Base-by-base conservation (phyloP, 2,113 vertebrate genomes). In the Oryzias javanicus region DNA sequence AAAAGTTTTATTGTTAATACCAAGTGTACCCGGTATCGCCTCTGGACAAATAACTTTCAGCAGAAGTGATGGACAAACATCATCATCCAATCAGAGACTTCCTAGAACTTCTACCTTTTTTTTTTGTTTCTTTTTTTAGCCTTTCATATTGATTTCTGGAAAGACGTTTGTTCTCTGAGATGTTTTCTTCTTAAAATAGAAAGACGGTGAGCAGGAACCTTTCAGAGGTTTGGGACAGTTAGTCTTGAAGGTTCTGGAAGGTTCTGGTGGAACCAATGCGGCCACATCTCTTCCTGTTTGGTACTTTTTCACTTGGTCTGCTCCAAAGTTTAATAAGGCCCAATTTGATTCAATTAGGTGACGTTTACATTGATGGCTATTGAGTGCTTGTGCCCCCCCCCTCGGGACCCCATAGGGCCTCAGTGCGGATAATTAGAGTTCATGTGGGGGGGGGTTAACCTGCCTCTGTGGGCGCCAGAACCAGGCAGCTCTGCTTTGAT, bases 341-440 rank as follows among this genome's bases (percentile, higher is more conserved):
- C 76, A 87, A 85, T 88, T 88, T 81, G 75, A 77, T 64, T 79
- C 84, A 85, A 83, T 88, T 88, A 89, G 77, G 61, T 40, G 49
- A 53, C 74, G 72, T 84, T 89, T 86, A 82, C 84, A 80, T 86
- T 85, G 82, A 89, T 71, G 67, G 70, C 68, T 84, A 84, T 82
- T 74, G 85, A 83, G 65, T 4, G 78, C 53, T 72, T 70, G 65
- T 59, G 67, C 74, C 48, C 54, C 58, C 74, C 78, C 25, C 22
- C 63, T 55, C 42, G 86, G 79, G 73, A 72, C 83, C 69, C 71
- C 81, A 77, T 27, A 42, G 69, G 85, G 86, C 86, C 87, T 83
- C 71, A 51, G 64, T 79, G 71, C 55, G 65, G 73, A 67, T 89
- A 90, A 91, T 91, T 91, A 85, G 85, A 81, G 85, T 86, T 85